Conservation (phyloP, 1,140 invertebrate genomes). For the Megalopta genalis region DNA sequence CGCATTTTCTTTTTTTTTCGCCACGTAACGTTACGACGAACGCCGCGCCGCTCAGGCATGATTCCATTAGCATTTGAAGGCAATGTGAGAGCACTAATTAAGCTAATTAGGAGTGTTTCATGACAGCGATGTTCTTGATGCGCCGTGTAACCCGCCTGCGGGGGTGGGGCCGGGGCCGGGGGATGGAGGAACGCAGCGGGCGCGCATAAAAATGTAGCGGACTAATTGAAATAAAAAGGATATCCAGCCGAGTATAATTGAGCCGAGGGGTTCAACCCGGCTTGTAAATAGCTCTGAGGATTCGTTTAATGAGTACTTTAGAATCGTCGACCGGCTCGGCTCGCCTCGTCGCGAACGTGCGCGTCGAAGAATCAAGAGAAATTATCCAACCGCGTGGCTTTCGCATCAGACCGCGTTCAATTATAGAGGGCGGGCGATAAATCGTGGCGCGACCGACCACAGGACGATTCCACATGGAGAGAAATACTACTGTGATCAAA, state of each 20-base stretch:
- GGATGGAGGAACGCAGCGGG: neutral
- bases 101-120: conserved; percentile 50
- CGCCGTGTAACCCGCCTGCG: neutral
- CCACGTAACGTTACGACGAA: conserved; percentile 40
- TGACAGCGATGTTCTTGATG: conserved; percentile 29
- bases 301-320: conserved; percentile 39
- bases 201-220: conserved; percentile 25
- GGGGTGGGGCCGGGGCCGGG: no score
- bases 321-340: neutral
- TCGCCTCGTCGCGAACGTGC: neutral
- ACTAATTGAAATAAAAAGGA: conserved; percentile 34
- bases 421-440: no score
- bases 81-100: conserved; percentile 45
- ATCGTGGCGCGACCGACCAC: no score
- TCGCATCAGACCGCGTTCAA: no score
- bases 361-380: no score
- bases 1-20: conserved; percentile 10
- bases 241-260: conserved; percentile 12
- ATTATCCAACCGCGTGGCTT: no score
- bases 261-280: neutral
- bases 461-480: no score
- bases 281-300: conserved; percentile 12
- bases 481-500: no score
- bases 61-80: conserved; percentile 51
- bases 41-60: conserved; percentile 1